phyloP scores from a whole-genome alignment of 1,140 invertebrate species.

The Macrobrachium rosenbergii region DNA sequence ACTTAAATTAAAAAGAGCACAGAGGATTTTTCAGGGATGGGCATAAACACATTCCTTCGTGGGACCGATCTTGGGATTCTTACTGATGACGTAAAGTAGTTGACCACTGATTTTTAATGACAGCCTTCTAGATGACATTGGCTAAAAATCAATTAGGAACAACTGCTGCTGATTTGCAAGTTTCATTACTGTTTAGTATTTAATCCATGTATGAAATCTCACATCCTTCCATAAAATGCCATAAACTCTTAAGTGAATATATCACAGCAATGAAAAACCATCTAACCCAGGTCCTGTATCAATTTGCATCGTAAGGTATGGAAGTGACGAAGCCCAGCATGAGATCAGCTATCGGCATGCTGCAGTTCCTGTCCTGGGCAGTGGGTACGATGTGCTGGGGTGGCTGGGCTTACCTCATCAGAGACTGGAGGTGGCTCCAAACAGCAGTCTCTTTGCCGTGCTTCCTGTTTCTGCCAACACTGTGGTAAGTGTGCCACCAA shows the following conservation, averaged over 20 bases:
- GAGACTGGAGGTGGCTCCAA: conserved; percentile 39
- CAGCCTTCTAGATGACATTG: too few relatives aligned
- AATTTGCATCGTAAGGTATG: neutral
- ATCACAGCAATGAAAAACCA: neutral
- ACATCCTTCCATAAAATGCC: too few relatives aligned
- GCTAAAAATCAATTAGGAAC: too few relatives aligned
- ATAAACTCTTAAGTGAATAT: neutral
- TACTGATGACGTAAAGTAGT: too few relatives aligned
- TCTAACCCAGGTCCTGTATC: neutral
- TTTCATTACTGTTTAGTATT: too few relatives aligned
- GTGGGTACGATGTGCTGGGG: neutral
- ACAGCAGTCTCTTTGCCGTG: conserved; percentile 6
- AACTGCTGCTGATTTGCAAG: too few relatives aligned
- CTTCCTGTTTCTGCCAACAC: conserved; percentile 11
- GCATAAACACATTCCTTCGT: too few relatives aligned
- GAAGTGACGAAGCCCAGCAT: neutral
- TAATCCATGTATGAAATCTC: too few relatives aligned
- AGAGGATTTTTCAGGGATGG: too few relatives aligned
- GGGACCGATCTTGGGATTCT: too few relatives aligned
- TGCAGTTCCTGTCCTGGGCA: conserved; percentile 4
- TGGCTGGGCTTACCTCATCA: conserved; percentile 4
- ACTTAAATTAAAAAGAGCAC: too few relatives aligned
- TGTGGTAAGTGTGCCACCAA: conserved; percentile 1
- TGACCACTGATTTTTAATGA: too few relatives aligned
- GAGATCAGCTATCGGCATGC: neutral